These are phyloP conservation scores for Leucophenga montana DNA, from an alignment of 2,888 invertebrate species.

Conservation along the genomic window DNA sequence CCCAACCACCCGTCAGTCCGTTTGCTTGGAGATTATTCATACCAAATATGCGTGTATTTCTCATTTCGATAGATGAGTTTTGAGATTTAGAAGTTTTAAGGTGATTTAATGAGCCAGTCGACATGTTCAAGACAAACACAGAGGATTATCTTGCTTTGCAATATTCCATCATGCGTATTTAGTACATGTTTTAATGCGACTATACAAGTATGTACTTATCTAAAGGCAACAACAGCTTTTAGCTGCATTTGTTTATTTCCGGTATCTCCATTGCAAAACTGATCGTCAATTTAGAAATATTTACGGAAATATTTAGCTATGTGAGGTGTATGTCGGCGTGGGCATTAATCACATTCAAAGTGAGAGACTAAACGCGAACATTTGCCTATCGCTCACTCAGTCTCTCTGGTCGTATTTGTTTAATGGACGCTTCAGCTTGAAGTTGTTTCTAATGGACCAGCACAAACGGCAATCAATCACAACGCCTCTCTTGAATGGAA, in stretches of 20 bases:
- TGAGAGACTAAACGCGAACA: constrained; percentile 42
- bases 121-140: constrained; percentile 16
- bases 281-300: not conserved
- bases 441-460: constrained; percentile 62
- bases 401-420: constrained; percentile 44
- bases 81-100: constrained; percentile 20
- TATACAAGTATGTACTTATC: too few relatives aligned
- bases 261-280: too few relatives aligned
- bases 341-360: constrained; percentile 52
- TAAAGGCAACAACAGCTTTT: too few relatives aligned
- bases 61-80: constrained; percentile 16
- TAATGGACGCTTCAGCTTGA: constrained; percentile 51
- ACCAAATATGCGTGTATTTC: constrained; percentile 11
- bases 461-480: constrained; percentile 62
- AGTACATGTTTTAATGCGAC: too few relatives aligned
- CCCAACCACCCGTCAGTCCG: too few relatives aligned
- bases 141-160: constrained; percentile 19
- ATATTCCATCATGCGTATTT: constrained; percentile 9
- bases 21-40: constrained; percentile 22
- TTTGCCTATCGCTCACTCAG: constrained; percentile 33
- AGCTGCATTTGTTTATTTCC: too few relatives aligned
- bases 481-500: constrained; percentile 46
- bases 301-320: not conserved
- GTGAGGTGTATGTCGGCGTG: constrained; percentile 30
- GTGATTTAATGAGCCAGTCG: constrained; percentile 29